These are phyloP conservation scores for Ceratosolen fusciceps DNA, from an alignment of 1,140 invertebrate genomes.

Conservation along the genomic window DNA sequence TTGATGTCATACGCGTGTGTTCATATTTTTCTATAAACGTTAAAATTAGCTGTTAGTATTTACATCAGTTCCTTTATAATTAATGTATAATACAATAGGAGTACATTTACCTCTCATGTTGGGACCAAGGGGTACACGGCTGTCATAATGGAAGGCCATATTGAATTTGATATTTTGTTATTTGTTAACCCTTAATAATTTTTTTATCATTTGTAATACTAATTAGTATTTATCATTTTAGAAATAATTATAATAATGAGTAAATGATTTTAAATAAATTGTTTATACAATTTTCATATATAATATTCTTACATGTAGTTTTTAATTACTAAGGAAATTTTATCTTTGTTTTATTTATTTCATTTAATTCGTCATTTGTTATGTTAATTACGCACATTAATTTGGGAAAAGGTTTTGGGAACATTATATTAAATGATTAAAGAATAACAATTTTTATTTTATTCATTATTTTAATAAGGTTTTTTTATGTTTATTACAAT, in stretches of 20 bases:
- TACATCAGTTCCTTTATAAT: background rate
- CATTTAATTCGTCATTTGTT: constrained; percentile 39
- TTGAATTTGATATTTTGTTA: constrained; percentile 32
- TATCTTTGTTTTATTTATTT: constrained; percentile 27
- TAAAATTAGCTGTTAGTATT: background rate
- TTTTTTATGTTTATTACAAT: no score
- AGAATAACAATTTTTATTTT: background rate
- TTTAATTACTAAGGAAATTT: constrained; percentile 1
- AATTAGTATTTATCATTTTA: constrained; percentile 5
- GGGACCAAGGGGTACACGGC: constrained; percentile 50
- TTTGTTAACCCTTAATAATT: constrained; percentile 11
- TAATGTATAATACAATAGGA: background rate
- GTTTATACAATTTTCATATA: background rate
- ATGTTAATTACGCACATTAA: background rate
- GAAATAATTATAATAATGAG: background rate
- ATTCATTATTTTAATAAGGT: no score
- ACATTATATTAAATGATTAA: background rate
- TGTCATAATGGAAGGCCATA: constrained; percentile 56
- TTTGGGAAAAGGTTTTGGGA: no score
- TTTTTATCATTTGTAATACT: background rate
- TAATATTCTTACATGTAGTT: background rate
- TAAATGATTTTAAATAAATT: background rate
- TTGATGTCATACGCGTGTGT: background rate
- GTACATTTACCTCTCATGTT: constrained; percentile 55
- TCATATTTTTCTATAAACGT: constrained; percentile 27